A percentile compares a stretch with the other conserved stretches of the same genome.
Evolutionary conservation across 1,140 invertebrate species (phyloP).

Genomic region (Apis mellifera): Amel_HAv3.1 CM009940.2:8117001-8117500

Average conservation of each 20-base stretch:
- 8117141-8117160: slow-evolving; percentile 75
- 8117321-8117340: background rate
- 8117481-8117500: slow-evolving; percentile 88
- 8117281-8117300: background rate
- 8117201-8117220: slow-evolving; percentile 35
- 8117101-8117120: slow-evolving; percentile 88
- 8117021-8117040: slow-evolving; percentile 95
- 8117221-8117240: background rate
- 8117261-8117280: background rate
- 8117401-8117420: background rate
- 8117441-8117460: slow-evolving; percentile 88
- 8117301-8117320: background rate
- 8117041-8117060: slow-evolving; percentile 96
- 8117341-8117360: too few relatives aligned
- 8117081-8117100: slow-evolving; percentile 89
- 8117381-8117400: background rate
- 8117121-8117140: slow-evolving; percentile 90
- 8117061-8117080: slow-evolving; percentile 91
- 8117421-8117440: slow-evolving; percentile 86
- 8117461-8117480: slow-evolving; percentile 87
- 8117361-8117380: background rate
- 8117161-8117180: background rate
- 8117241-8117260: background rate
- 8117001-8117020: slow-evolving; percentile 87
- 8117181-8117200: background rate